Evolutionary conservation across 53 echinoderm and acorn worm species (phyloP), one percentile per base, ranked within the genome.

Genomic region (Pentamera pediparva): DNA sequence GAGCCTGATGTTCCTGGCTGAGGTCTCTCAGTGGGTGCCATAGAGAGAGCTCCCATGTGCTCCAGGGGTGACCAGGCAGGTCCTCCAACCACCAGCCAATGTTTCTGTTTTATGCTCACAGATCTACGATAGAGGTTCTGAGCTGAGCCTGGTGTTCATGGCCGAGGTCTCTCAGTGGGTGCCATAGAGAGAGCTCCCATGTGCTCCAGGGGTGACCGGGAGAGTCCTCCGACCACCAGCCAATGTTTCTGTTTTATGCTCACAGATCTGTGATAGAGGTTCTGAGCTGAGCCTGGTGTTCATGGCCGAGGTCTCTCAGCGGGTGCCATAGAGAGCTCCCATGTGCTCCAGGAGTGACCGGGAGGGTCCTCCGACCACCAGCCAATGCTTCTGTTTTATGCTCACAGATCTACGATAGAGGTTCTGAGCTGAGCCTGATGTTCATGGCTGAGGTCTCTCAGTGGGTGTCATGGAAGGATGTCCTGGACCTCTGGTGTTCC

Each of bases 361-460:
- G 12, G 47, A 45, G 47, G n/a, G n/a, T n/a, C n/a, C n/a, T n/a
- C n/a, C n/a, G n/a, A 45, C 47, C 0, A 45, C n/a, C 0, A 12
- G 0, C 1, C 13, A 45, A 45, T 45, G n/a, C 0, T 45, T 45
- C 47, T 45, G 47, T 45, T n/a, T 45, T 1, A n/a, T 15, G n/a
- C 12, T 45, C 13, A 32, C 64, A 95, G 96, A 65, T 95, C 39
- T 90, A 88, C 78, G 89, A 89, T 57, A 67, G 18, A 8, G 43
- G 38, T 12, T 67, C 67, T 24, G 59, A 48, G 7, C 15, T 45
- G 30, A 51, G 88, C 67, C 76, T 95, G 56, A 56, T 76, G 73
- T 95, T 95, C 60, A 75, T 95, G 8, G 88, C 85, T 8, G 76
- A 76, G 51, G 82, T 95, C 43, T 91, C 88, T 78, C 88, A 87